These are phyloP conservation scores for Neuroscelio doddi DNA, from an alignment of 2,888 invertebrate genomes.

Conservation along the genomic window DNA sequence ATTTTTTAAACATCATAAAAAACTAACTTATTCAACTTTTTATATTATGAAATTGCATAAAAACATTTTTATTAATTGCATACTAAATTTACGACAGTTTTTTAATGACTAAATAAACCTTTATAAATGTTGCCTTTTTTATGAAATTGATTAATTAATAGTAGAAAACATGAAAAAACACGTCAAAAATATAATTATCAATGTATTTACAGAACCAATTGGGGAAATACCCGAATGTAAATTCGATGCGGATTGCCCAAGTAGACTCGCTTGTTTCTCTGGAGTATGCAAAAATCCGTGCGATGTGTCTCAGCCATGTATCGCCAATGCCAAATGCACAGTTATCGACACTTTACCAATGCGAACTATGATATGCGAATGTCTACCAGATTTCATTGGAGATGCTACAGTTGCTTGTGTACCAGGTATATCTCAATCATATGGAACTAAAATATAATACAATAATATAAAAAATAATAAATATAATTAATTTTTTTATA, in stretches of 20 bases:
- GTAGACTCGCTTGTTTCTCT: slow-evolving; percentile 86
- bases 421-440: slow-evolving; percentile 76
- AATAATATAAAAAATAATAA: too few species aligned
- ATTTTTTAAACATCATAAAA: too few species aligned
- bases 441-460: neutral
- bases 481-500: slow-evolving; percentile 9
- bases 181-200: too few species aligned
- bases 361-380: slow-evolving; percentile 91
- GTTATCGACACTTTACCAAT: slow-evolving; percentile 90
- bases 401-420: slow-evolving; percentile 90
- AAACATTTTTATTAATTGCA: too few species aligned
- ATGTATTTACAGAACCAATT: slow-evolving; percentile 71
- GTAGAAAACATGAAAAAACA: too few species aligned
- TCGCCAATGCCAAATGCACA: slow-evolving; percentile 84
- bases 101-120: too few species aligned
- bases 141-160: too few species aligned
- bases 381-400: slow-evolving; percentile 86
- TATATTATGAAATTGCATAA: too few species aligned
- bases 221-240: slow-evolving; percentile 79
- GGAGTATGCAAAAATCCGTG: slow-evolving; percentile 88
- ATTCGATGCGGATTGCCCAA: slow-evolving; percentile 89
- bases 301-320: slow-evolving; percentile 83
- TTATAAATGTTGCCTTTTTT: too few species aligned
- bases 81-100: too few species aligned
- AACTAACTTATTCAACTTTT: too few species aligned